Evolutionary conservation across 92 coral and sea anemone genomes (phyloP).

Genomic region (Palythoa caribaeorum): DNA sequence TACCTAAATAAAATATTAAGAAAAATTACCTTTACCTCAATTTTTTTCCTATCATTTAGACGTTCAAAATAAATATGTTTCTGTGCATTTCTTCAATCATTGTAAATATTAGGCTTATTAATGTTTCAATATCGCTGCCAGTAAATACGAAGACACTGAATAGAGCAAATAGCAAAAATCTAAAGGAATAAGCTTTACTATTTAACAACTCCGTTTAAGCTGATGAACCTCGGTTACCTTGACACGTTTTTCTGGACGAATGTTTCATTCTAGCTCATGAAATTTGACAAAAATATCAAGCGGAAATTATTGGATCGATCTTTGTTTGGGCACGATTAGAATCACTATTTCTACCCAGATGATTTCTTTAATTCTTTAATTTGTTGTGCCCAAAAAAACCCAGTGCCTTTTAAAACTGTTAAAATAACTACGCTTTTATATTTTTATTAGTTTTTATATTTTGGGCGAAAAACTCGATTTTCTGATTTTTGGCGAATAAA

Average conservation of each 20-base stretch:
- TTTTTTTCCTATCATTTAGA: neutral
- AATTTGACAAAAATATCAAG: neutral
- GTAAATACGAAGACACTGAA: neutral
- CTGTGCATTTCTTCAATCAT: too few relatives aligned
- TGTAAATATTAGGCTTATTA: too few relatives aligned
- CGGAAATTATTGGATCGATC: neutral
- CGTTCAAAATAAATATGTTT: too few relatives aligned
- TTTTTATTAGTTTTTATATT: neutral
- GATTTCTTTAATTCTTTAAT: neutral
- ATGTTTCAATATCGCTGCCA: too few relatives aligned
- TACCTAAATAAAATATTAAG: neutral
- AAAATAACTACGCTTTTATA: neutral
- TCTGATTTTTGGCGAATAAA: too few relatives aligned
- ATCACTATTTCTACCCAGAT: neutral
- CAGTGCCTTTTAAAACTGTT: neutral
- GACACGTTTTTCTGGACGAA: conserved; percentile 17
- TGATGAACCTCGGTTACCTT: neutral
- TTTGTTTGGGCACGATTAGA: neutral
- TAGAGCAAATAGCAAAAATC: neutral
- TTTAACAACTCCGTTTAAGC: neutral
- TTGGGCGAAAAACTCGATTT: too few relatives aligned
- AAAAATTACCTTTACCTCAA: neutral
- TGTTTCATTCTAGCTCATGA: neutral
- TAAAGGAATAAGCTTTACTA: neutral
- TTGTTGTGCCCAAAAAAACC: conserved; percentile 10